Conservation (phyloP, 37 sponge, comb jelly and placozoan genomes). For the Bolinopsis microptera region DNA sequence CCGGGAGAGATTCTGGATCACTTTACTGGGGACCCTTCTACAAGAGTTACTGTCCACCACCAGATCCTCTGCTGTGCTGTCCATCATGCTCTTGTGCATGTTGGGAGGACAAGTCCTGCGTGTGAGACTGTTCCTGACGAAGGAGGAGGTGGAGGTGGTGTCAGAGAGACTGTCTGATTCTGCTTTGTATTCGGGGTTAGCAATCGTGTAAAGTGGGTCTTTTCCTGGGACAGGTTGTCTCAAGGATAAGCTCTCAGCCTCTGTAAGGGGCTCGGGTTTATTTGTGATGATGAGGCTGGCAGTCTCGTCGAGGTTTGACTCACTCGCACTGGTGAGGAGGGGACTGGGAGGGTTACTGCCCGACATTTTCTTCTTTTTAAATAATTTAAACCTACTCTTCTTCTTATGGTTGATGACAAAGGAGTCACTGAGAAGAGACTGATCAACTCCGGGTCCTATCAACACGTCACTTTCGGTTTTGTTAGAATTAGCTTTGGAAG, state of each 20-base stretch:
- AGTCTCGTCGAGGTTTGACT: constrained; percentile 20
- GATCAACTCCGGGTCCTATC: neutral
- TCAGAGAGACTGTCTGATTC: neutral
- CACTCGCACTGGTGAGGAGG: neutral
- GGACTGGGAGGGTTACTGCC: neutral
- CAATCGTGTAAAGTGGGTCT: constrained; percentile 25
- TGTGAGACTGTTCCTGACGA: neutral
- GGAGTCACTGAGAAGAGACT: neutral
- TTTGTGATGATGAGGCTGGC: constrained; percentile 1
- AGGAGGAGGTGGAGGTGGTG: neutral
- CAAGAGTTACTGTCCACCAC: neutral
- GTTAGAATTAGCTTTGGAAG: neutral
- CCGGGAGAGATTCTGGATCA: neutral
- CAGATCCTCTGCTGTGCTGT: neutral
- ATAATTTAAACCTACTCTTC: constrained; percentile 33
- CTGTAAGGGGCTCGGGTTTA: neutral
- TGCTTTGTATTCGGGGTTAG: constrained; percentile 35
- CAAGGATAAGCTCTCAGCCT: neutral
- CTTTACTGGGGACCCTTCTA: neutral
- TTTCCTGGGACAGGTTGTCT: neutral
- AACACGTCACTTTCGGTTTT: neutral
- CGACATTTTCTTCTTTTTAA: constrained; percentile 10
- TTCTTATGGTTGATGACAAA: neutral
- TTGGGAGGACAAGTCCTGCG: constrained; percentile 37
- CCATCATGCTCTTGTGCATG: neutral